Percentiles rank a stretch among this genome's conserved stretches.
phyloP scores from a whole-genome alignment of 2,113 vertebrate genomes.

The Girardinichthys multiradiatus region DNA sequence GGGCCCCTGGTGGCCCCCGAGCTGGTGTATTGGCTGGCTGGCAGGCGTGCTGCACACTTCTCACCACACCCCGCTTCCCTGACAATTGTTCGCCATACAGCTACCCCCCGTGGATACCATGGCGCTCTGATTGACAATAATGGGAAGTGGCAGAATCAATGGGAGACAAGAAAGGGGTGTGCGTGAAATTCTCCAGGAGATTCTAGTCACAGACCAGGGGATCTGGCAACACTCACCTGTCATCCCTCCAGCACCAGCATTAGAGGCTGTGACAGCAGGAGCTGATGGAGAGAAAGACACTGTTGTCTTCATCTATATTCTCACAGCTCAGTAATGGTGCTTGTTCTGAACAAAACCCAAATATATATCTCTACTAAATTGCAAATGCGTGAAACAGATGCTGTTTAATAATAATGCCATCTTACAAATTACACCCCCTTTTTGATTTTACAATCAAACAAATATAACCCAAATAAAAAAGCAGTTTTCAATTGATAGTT shows the following conservation, averaged over 20 bases:
- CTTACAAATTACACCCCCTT: no score
- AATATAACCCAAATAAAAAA: no score
- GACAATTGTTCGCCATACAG: slow-evolving; percentile 53
- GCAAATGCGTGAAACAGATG: no score
- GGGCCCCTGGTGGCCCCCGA: slow-evolving; percentile 32
- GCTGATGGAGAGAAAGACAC: slow-evolving; percentile 54
- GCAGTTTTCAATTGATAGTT: no score
- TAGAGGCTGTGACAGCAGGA: slow-evolving; percentile 63
- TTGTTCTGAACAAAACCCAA: slow-evolving; percentile 16
- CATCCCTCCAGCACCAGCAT: slow-evolving; percentile 68
- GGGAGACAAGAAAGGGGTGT: slow-evolving; percentile 73
- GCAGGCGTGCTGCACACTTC: slow-evolving; percentile 41
- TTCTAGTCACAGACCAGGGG: slow-evolving; percentile 73
- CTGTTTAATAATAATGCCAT: no score
- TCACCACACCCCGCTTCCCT: slow-evolving; percentile 59
- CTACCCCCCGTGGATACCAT: slow-evolving; percentile 59
- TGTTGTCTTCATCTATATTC: slow-evolving; percentile 44
- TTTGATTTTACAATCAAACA: no score
- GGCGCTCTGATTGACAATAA: slow-evolving; percentile 81
- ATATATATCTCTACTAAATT: no score
- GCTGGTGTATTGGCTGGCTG: slow-evolving; percentile 40
- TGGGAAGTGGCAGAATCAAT: slow-evolving; percentile 83
- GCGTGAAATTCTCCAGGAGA: slow-evolving; percentile 70
- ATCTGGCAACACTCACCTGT: slow-evolving; percentile 75
- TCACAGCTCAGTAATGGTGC: slow-evolving; percentile 57